Evolutionary conservation across 1,140 invertebrate species (phyloP).

Genomic region (Brachionus plicatilis): DNA sequence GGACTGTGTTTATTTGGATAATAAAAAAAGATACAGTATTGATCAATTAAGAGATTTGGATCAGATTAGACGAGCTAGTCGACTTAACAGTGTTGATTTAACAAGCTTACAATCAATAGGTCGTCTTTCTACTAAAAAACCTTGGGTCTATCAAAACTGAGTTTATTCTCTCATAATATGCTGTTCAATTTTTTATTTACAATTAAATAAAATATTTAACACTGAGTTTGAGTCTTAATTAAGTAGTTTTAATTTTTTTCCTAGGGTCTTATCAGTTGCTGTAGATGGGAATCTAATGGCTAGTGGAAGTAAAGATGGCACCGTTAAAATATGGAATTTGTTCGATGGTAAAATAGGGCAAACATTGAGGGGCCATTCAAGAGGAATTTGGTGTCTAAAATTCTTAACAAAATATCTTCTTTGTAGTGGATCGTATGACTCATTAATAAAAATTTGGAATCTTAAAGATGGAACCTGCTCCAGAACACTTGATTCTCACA

Average conservation of each 20-base stretch:
- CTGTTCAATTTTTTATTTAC: background rate
- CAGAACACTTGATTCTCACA: conserved; percentile 49
- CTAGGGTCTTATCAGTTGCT: conserved; percentile 47
- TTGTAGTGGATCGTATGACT: conserved; percentile 50
- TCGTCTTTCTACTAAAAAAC: background rate
- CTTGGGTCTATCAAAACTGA: background rate
- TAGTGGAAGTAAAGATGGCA: conserved; percentile 48
- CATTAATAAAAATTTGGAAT: conserved; percentile 52
- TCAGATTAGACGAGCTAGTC: background rate
- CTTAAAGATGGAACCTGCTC: conserved; percentile 45
- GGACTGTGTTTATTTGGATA: background rate
- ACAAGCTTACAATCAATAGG: background rate
- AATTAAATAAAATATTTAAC: conserved; percentile 6
- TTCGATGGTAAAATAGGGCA: conserved; percentile 44
- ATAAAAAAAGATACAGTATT: background rate
- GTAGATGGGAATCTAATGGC: conserved; percentile 46
- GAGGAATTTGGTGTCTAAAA: conserved; percentile 51
- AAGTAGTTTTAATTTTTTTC: conserved; percentile 8
- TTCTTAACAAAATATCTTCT: conserved; percentile 50
- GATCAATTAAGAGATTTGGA: background rate
- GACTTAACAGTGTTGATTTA: background rate
- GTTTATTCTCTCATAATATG: background rate
- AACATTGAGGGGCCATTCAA: conserved; percentile 48
- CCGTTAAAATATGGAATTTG: conserved; percentile 50
- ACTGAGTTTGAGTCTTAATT: background rate